Conservation (phyloP, 2,888 invertebrate species). For the Tipula vernalis region DNA sequence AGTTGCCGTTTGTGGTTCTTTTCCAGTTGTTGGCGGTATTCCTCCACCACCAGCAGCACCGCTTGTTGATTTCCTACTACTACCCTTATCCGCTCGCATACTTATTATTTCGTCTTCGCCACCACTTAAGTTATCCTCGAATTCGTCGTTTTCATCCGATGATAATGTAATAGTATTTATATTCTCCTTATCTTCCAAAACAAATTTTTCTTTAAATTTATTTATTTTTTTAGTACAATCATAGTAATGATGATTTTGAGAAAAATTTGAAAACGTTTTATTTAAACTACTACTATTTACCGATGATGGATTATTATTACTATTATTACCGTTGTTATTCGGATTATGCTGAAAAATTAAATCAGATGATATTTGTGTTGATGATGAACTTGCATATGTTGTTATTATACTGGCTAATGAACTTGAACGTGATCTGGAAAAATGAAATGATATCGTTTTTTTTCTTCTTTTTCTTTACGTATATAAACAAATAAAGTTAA, state of each 20-base stretch:
- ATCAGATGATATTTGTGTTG: conserved; percentile 32
- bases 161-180: conserved; percentile 12
- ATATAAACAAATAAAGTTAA: neutral
- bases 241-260: neutral
- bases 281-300: neutral
- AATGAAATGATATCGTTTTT: neutral
- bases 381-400: conserved; percentile 34
- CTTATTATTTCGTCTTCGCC: neutral
- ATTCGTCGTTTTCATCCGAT: conserved; percentile 8
- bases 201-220: conserved; percentile 12
- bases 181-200: conserved; percentile 16
- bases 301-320: neutral
- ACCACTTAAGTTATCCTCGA: neutral
- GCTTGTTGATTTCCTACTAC: neutral
- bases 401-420: conserved; percentile 34
- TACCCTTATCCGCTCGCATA: neutral
- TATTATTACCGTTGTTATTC: conserved; percentile 16
- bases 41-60: conserved; percentile 19
- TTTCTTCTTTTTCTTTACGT: neutral
- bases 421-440: conserved; percentile 28
- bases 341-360: conserved; percentile 27
- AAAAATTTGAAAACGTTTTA: neutral
- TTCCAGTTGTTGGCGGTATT: conserved; percentile 27
- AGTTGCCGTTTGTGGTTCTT: conserved; percentile 23
- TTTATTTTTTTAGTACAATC: conserved; percentile 16